Percentiles rank a stretch among this genome's conserved stretches.
These are phyloP conservation scores for Ctenochaetus hawaiiensis DNA, from an alignment of 2,797 vertebrate species.

Conservation along the genomic window DNA sequence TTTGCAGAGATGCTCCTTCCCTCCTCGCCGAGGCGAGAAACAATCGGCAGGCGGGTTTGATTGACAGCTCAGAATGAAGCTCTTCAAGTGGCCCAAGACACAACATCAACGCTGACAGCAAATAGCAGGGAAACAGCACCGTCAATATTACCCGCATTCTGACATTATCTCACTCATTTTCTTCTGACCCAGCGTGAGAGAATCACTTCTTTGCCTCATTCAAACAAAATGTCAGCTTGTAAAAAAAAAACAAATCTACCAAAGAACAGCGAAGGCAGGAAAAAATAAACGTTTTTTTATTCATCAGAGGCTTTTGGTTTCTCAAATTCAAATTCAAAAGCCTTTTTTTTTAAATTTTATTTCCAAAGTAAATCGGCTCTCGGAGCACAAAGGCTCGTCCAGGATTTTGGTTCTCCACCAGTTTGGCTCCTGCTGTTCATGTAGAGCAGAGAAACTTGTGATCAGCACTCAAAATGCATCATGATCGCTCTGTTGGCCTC, in stretches of 20 bases:
- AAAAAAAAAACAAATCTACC: conserved; percentile 6
- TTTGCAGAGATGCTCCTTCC: conserved; percentile 37
- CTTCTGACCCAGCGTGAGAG: conserved; percentile 9
- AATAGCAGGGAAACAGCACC: conserved; percentile 24
- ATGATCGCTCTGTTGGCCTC: conserved; percentile 35
- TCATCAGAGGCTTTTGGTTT: conserved; percentile 1
- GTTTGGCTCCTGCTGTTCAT: conserved; percentile 43
- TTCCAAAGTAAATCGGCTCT: conserved; percentile 10
- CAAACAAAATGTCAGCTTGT: conserved; percentile 33
- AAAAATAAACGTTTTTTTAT: background rate
- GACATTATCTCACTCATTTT: conserved; percentile 27
- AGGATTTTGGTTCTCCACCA: conserved; percentile 41
- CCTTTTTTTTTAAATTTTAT: background rate
- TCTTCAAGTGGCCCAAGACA: conserved; percentile 24
- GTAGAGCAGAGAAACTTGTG: conserved; percentile 60
- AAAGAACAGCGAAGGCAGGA: conserved; percentile 6
- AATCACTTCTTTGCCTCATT: conserved; percentile 27
- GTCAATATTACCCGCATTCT: conserved; percentile 18
- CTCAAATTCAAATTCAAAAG: background rate
- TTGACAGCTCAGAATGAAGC: conserved; percentile 55
- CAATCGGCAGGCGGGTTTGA: conserved; percentile 36
- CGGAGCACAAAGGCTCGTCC: conserved; percentile 50
- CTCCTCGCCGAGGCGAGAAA: conserved; percentile 37
- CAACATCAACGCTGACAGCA: conserved; percentile 12
- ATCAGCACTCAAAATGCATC: conserved; percentile 59